Conservation (phyloP, 2,113 vertebrate genomes). For the Labeo catla region DNA sequence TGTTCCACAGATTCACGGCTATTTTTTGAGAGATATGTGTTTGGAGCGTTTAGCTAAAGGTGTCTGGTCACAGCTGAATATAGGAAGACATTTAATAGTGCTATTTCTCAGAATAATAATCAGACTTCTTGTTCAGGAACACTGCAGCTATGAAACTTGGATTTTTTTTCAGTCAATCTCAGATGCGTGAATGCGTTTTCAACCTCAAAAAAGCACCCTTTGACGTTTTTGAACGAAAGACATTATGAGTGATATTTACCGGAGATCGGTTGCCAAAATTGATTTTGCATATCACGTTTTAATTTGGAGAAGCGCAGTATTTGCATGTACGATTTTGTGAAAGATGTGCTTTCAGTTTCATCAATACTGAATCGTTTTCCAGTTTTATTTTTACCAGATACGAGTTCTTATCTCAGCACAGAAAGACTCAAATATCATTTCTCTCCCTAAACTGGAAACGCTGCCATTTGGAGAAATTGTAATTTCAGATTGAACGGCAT, state of each 20-base stretch:
- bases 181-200: not conserved
- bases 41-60: conserved; percentile 18
- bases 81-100: conserved; percentile 37
- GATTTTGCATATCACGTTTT: not conserved
- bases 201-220: not conserved
- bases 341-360: not conserved
- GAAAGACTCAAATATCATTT: not conserved
- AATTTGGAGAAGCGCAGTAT: not conserved
- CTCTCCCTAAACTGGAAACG: conserved; percentile 2
- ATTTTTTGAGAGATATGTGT: conserved; percentile 20
- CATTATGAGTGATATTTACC: not conserved
- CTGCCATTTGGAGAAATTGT: conserved; percentile 35
- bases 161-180: not conserved
- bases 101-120: conserved; percentile 29
- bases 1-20: conserved; percentile 33
- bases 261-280: not conserved
- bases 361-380: not conserved
- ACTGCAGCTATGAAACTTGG: not conserved
- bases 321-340: not conserved
- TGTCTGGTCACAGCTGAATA: conserved; percentile 34
- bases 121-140: conserved; percentile 15
- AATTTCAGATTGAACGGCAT: conserved; percentile 23
- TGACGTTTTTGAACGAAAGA: not conserved
- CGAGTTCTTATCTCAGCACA: not conserved
- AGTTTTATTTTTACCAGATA: not conserved